Percentiles rank a stretch among this genome's conserved stretches.
Evolutionary conservation across 2,797 vertebrate genomes (phyloP).

Genomic region (Champsocephalus gunnari): DNA sequence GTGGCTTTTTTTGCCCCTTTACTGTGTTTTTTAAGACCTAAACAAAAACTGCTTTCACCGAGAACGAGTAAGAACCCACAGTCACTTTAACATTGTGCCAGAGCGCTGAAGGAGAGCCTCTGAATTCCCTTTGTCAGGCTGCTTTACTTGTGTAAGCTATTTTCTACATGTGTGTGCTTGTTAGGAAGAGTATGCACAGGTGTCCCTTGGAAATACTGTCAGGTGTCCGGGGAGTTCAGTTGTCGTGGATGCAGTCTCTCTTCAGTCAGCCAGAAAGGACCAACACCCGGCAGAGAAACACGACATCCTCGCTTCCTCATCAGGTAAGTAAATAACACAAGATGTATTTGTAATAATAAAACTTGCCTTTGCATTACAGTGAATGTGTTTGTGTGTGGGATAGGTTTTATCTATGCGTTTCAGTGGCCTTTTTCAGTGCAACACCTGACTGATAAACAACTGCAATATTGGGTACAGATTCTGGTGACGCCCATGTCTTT

Average conservation of each 20-base stretch:
- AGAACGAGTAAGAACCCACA: not conserved
- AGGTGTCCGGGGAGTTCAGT: conserved; percentile 66
- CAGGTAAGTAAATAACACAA: conserved; percentile 54
- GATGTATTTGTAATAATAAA: not conserved
- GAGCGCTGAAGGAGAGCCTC: not conserved
- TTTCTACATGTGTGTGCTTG: conserved; percentile 2
- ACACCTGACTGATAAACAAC: no score
- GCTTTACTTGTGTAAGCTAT: not conserved
- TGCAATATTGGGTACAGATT: no score
- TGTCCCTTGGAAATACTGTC: conserved; percentile 48
- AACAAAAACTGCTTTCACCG: not conserved
- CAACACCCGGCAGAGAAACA: conserved; percentile 51
- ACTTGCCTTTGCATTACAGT: not conserved
- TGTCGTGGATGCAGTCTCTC: conserved; percentile 75
- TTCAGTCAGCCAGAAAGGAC: conserved; percentile 49
- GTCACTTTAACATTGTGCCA: not conserved
- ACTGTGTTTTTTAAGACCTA: not conserved
- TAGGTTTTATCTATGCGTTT: not conserved
- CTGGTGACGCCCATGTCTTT: not conserved
- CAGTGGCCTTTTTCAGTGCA: no score
- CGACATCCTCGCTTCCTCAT: conserved; percentile 23
- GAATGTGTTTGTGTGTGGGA: not conserved
- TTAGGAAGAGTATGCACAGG: conserved; percentile 14
- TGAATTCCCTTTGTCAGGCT: not conserved
- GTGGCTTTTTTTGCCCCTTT: not conserved